phyloP scores from a whole-genome alignment of 2,113 vertebrate genomes.

The Eira barbara region DNA sequence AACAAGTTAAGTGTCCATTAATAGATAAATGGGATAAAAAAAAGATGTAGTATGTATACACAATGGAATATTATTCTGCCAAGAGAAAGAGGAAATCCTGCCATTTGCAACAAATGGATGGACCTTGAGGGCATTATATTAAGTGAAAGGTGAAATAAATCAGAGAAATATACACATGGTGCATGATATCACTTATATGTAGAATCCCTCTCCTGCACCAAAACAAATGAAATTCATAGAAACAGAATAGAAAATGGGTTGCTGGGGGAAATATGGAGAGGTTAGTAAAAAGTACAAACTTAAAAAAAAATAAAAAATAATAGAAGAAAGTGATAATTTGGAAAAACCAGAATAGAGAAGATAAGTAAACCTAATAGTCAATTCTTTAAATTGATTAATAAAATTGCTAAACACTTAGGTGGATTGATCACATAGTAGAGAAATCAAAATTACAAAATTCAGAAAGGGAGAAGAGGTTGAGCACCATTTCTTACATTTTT shows the following conservation, averaged over 20 bases:
- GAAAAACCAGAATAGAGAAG: neutral
- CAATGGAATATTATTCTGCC: neutral
- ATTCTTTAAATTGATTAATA: neutral
- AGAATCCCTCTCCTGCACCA: neutral
- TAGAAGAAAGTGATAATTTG: neutral
- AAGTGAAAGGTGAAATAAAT: neutral
- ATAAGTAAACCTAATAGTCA: neutral
- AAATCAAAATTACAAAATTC: neutral
- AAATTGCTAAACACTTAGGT: neutral
- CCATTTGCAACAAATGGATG: neutral
- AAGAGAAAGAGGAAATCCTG: neutral
- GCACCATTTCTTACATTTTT: neutral
- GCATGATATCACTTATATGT: neutral
- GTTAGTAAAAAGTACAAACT: neutral
- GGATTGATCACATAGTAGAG: neutral
- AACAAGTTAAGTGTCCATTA: neutral
- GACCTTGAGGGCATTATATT: neutral
- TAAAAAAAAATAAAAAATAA: neutral
- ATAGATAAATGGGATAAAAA: neutral
- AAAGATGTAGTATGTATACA: neutral
- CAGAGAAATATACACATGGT: neutral
- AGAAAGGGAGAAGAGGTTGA: neutral
- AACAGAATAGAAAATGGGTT: neutral
- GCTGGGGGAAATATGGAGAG: neutral
- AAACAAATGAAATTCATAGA: neutral